Conservation (phyloP, 2,888 invertebrate species). For the Subacronicta megacephala region DNA sequence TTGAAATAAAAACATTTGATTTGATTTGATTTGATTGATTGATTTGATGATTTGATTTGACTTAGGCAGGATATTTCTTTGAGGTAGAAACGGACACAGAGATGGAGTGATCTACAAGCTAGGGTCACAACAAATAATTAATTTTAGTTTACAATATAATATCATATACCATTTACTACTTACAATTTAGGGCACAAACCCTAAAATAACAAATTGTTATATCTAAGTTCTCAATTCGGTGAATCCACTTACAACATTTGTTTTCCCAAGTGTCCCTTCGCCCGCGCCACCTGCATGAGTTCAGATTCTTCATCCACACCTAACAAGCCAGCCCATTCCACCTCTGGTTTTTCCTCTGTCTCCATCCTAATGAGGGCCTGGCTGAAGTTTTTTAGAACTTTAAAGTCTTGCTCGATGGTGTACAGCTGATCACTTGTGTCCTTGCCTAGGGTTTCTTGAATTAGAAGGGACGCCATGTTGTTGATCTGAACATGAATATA, state of each 20-base stretch:
- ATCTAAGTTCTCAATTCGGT: no score
- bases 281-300: conserved; percentile 67
- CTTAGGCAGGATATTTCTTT: no score
- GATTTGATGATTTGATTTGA: no score
- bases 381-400: conserved; percentile 74
- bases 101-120: no score
- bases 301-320: conserved; percentile 67
- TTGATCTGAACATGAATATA: conserved; percentile 74
- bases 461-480: conserved; percentile 80
- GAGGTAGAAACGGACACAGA: no score
- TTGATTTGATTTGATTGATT: no score
- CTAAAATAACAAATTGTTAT: no score
- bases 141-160: no score
- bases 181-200: no score
- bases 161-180: no score
- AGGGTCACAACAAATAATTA: no score
- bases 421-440: conserved; percentile 78
- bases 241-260: conserved; percentile 80
- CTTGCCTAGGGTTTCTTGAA: conserved; percentile 83
- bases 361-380: conserved; percentile 63
- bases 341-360: conserved; percentile 43
- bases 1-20: no score
- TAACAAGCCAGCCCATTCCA: conserved; percentile 73
- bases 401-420: conserved; percentile 74
- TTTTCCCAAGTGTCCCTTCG: conserved; percentile 73